A percentile compares a stretch with the other conserved stretches of the same genome.
phyloP scores from a whole-genome alignment of 2,888 invertebrate genomes.

The Hemicrepidius hirtus region DNA sequence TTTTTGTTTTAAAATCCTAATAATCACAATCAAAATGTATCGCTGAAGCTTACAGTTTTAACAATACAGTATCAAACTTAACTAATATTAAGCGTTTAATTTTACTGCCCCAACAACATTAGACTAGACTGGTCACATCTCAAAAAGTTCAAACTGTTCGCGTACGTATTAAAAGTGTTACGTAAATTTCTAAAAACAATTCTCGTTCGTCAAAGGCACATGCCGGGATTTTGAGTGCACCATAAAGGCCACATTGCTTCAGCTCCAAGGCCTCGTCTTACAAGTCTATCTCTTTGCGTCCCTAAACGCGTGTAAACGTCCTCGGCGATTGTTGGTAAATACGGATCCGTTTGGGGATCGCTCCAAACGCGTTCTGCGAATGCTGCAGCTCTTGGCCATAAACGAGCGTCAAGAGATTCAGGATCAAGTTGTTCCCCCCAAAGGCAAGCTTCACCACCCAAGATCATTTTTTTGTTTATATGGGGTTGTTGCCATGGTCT shows the following conservation, averaged over 20 bases:
- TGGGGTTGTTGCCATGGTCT: conserved; percentile 80
- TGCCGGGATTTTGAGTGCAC: conserved; percentile 85
- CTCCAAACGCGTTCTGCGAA: conserved; percentile 88
- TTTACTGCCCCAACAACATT: conserved; percentile 36
- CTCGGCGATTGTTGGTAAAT: conserved; percentile 72
- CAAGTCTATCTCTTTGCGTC: conserved; percentile 79
- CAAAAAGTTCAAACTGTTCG: conserved; percentile 15
- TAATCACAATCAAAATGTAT: background rate
- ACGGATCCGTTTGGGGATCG: conserved; percentile 72
- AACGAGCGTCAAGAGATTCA: conserved; percentile 82
- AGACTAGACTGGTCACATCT: conserved; percentile 38
- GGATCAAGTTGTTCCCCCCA: conserved; percentile 91
- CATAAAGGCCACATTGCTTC: conserved; percentile 86
- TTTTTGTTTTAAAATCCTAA: background rate
- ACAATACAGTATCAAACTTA: background rate
- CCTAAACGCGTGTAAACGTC: conserved; percentile 82
- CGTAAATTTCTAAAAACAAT: background rate
- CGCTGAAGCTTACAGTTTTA: background rate
- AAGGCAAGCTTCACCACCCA: conserved; percentile 88
- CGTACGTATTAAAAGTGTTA: conserved; percentile 12
- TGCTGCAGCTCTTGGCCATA: conserved; percentile 90
- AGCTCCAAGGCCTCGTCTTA: conserved; percentile 78
- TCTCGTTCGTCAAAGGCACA: conserved; percentile 75
- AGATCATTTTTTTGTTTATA: conserved; percentile 70
- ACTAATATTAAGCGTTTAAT: conserved; percentile 31